These are phyloP conservation scores for Alectura lathami DNA, from an alignment of 2,113 vertebrate genomes.

Conservation along the genomic window DNA sequence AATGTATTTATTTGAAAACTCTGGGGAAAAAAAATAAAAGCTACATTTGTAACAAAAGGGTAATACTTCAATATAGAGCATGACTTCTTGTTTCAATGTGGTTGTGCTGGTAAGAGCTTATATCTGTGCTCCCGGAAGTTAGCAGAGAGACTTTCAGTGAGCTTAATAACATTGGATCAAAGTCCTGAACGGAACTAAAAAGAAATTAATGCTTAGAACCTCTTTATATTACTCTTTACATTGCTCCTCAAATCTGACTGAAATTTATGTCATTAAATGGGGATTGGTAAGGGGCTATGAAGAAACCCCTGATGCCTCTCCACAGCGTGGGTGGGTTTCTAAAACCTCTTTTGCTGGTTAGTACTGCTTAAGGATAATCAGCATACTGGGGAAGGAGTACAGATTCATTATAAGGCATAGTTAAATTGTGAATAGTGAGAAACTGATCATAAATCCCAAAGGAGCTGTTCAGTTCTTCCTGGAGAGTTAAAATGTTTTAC, in stretches of 20 bases:
- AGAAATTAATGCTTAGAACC: neutral
- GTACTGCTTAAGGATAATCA: neutral
- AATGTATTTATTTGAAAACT: neutral
- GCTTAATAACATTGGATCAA: neutral
- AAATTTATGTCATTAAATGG: neutral
- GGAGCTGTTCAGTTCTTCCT: neutral
- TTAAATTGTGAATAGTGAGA: neutral
- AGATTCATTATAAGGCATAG: neutral
- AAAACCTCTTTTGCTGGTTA: neutral
- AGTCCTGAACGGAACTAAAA: neutral
- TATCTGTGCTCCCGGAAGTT: neutral
- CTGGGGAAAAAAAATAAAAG: neutral
- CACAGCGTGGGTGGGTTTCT: neutral
- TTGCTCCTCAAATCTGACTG: neutral
- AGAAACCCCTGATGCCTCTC: neutral
- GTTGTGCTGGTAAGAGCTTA: neutral
- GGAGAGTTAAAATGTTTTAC: neutral
- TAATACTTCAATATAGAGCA: neutral
- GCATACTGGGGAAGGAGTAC: neutral
- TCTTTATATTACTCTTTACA: neutral
- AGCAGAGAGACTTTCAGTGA: neutral
- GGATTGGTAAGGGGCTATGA: neutral
- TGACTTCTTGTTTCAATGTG: neutral
- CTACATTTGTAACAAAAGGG: neutral
- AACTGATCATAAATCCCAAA: neutral